These are phyloP conservation scores for Drosophila arawakana DNA, from an alignment of 1,140 invertebrate genomes.

Conservation along the genomic window DNA sequence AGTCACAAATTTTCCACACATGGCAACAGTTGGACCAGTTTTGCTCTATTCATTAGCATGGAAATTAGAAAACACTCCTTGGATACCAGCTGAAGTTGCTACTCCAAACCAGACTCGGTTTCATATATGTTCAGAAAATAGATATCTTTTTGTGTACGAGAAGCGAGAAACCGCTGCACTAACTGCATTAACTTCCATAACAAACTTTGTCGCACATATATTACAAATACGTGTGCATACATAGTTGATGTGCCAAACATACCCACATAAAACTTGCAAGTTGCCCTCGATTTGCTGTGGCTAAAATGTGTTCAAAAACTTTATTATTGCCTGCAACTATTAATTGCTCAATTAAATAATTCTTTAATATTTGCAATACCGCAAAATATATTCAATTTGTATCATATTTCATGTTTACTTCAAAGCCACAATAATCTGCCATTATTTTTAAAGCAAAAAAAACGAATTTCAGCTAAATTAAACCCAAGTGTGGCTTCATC, in stretches of 20 bases:
- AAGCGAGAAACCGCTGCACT: slow-evolving; percentile 36
- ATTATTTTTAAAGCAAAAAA: not conserved
- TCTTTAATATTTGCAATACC: no score
- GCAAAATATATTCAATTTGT: no score
- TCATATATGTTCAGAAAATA: slow-evolving; percentile 5
- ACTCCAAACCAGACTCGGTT: slow-evolving; percentile 2
- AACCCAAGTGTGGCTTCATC: slow-evolving; percentile 14
- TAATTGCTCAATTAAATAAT: no score
- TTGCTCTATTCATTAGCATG: slow-evolving; percentile 69
- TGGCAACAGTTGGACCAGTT: slow-evolving; percentile 25
- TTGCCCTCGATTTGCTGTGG: no score
- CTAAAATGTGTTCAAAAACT: no score
- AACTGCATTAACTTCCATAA: slow-evolving; percentile 65
- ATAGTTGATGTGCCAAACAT: no score
- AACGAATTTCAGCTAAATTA: slow-evolving; percentile 26
- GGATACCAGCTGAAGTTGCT: slow-evolving; percentile 24
- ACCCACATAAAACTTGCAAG: no score
- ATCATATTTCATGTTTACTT: no score
- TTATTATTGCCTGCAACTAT: no score
- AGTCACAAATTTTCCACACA: slow-evolving; percentile 18
- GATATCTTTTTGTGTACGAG: slow-evolving; percentile 22
- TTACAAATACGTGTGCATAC: slow-evolving; percentile 32
- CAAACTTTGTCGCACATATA: slow-evolving; percentile 57
- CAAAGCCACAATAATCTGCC: no score
- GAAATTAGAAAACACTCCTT: slow-evolving; percentile 72